phyloP scores from a whole-genome alignment of 2,888 invertebrate species.

The Lasioglossum zephyrum region DNA sequence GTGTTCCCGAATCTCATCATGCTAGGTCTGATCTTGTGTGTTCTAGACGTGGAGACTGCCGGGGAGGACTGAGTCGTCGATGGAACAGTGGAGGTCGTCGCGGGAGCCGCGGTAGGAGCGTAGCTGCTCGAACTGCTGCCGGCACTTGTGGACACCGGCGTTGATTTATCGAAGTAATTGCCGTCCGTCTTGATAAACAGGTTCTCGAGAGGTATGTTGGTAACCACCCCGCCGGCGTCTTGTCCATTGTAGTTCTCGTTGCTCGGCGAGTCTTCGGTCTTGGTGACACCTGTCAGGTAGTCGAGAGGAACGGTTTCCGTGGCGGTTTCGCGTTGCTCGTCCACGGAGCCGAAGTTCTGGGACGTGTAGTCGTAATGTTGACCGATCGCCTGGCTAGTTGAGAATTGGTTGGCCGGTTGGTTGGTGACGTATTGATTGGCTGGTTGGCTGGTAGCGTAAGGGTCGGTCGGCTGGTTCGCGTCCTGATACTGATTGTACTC shows the following conservation, averaged over 20 bases:
- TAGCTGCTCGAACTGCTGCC: constrained; percentile 38
- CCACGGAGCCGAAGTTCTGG: constrained; percentile 18
- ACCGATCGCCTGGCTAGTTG: constrained; percentile 35
- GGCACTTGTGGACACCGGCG: constrained; percentile 51
- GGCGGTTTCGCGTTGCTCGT: constrained; percentile 32
- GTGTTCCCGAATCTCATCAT: constrained; percentile 81
- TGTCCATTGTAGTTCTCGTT: constrained; percentile 50
- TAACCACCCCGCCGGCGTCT: constrained; percentile 42
- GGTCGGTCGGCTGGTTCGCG: constrained; percentile 39
- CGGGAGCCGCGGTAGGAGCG: constrained; percentile 59
- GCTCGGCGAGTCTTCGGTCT: constrained; percentile 23
- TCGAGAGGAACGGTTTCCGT: constrained; percentile 48
- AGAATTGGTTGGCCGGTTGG: constrained; percentile 4
- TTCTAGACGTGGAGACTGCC: constrained; percentile 64
- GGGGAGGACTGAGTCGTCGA: constrained; percentile 52
- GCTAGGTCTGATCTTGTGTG: constrained; percentile 76
- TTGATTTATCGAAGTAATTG: constrained; percentile 62
- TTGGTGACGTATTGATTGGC: constrained; percentile 45
- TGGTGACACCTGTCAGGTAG: constrained; percentile 54
- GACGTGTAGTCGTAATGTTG: constrained; percentile 62
- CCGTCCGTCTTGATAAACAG: constrained; percentile 77
- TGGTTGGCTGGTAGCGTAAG: constrained; percentile 46
- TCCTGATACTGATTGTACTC: constrained; percentile 52
- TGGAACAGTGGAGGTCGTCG: constrained; percentile 59
- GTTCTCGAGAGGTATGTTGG: constrained; percentile 74